phyloP scores from a whole-genome alignment of 2,888 invertebrate species.

The Eueremaeus valkanovi region DNA sequence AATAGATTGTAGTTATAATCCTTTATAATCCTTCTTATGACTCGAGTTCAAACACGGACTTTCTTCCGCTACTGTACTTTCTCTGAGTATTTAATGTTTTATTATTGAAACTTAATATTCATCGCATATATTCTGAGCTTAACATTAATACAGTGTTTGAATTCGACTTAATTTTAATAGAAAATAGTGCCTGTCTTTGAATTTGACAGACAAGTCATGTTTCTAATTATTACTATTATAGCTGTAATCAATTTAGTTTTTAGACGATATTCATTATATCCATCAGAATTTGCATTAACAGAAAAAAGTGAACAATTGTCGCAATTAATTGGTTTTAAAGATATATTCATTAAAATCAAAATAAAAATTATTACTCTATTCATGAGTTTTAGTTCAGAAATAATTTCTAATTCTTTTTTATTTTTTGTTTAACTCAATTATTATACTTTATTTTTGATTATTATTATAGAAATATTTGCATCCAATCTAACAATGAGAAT shows the following conservation, averaged over 20 bases:
- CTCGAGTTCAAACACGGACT: too few relatives aligned
- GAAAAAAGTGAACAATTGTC: neutral
- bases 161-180: neutral
- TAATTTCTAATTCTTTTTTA: too few relatives aligned
- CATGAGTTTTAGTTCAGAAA: too few relatives aligned
- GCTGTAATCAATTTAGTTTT: neutral
- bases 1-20: too few relatives aligned
- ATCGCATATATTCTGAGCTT: neutral
- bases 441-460: too few relatives aligned
- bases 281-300: neutral
- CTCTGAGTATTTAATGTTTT: neutral
- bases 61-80: too few relatives aligned
- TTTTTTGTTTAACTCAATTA: too few relatives aligned
- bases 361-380: too few relatives aligned
- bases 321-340: neutral
- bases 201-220: neutral
- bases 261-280: neutral
- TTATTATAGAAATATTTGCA: neutral
- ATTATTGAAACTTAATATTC: constrained; percentile 12
- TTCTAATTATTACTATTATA: neutral
- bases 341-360: neutral
- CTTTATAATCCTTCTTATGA: too few relatives aligned
- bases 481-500: neutral
- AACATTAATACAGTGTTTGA: neutral
- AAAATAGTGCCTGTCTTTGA: neutral